Evolutionary conservation across 2,113 vertebrate species (phyloP), one percentile per base, ranked within the genome.

Genomic region (Nymphicus hollandicus): DNA sequence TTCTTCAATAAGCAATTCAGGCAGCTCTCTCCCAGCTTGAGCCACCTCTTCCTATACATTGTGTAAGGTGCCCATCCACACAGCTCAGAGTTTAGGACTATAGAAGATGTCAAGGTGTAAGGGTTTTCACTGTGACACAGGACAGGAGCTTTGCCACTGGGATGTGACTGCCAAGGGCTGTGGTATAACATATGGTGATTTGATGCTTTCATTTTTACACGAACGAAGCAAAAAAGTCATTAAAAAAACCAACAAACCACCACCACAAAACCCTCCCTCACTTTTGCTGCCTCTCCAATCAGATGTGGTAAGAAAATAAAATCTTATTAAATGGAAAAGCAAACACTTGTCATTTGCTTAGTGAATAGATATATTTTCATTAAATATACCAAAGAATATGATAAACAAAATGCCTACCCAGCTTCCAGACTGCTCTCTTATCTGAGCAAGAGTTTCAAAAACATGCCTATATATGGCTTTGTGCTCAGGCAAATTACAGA

Each of bases 361-460:
- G 70, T 13, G 93, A 82, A 92, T 22, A 71, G 7, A 39, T 47
- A 76, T 24, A 6, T 66, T 94, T 91, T 88, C 37, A 73, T 91
- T 63, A 77, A 84, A 80, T 58, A 43, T 20, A 50, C 23, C 27
- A 43, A 80, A 86, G 31, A 78, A 53, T 43, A 82, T 58, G n/a
- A 55, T 47, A 83, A 83, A 15, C 7, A 86, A 83, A 88, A 29
- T 1, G 22, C 31, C 53, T 86, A 60, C 19, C 35, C 71, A 41
- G 24, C 39, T 90, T 81, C 55, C 50, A 88, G 68, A 52, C 61
- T 80, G 3, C 31, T 73, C 7, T 82, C 78, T 83, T 70, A 43
- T 58, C 78, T 68, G 14, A 88, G 35, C 23, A 74, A 63, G 53
- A 74, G 37, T 73, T 96, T 79, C 11, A 76, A 71, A 90, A 64